Conservation (phyloP, 2,113 vertebrate species). For the Chionomys nivalis region DNA sequence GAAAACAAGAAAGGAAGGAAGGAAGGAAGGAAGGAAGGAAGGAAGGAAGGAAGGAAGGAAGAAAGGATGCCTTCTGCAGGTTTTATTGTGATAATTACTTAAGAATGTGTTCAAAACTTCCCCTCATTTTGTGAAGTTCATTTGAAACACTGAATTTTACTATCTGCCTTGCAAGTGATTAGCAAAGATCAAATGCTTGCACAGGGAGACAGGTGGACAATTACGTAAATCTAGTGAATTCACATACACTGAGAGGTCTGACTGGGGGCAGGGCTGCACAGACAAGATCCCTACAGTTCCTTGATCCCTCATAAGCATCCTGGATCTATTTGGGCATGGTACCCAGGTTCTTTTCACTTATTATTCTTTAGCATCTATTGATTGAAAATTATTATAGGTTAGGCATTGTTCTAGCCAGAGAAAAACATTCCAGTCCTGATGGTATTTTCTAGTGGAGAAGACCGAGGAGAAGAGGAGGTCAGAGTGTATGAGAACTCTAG, state of each 20-base stretch:
- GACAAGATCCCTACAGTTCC: not conserved
- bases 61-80: not conserved
- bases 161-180: not conserved
- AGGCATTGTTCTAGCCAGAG: not conserved
- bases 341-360: not conserved
- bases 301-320: not conserved
- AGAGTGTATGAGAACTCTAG: fast-evolving
- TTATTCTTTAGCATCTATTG: not conserved
- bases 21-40: no score
- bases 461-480: fast-evolving
- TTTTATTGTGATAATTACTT: not conserved
- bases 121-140: not conserved
- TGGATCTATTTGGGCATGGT: no score
- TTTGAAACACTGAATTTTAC: fast-evolving
- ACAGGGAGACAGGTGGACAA: not conserved
- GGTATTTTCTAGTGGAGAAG: not conserved
- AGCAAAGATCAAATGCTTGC: not conserved
- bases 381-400: not conserved
- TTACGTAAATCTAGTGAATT: not conserved
- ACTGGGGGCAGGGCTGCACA: no score
- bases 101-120: not conserved
- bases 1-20: not conserved
- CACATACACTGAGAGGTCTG: not conserved
- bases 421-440: not conserved
- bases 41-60: not conserved